These are phyloP conservation scores for Temnothorax unifasciatus DNA, from an alignment of 2,888 invertebrate species.

Conservation along the genomic window DNA sequence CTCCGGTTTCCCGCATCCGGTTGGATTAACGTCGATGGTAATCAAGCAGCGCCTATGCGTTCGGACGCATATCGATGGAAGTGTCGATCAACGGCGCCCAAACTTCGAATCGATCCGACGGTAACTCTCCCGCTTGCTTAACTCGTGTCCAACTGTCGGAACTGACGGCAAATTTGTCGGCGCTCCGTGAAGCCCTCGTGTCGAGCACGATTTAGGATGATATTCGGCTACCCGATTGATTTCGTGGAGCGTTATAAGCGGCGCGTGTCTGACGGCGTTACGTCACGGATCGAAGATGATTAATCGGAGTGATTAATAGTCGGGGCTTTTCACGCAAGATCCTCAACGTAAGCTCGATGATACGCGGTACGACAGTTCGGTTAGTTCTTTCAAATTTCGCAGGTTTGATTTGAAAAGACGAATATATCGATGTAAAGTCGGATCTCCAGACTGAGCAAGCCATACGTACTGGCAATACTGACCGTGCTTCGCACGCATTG, in stretches of 20 bases:
- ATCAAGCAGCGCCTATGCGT: constrained; percentile 50
- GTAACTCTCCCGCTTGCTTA: constrained; percentile 46
- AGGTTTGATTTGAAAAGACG: not conserved
- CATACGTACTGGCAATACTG: not conserved
- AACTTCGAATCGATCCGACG: constrained; percentile 36
- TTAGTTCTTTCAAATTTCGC: not conserved
- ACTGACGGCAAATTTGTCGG: constrained; percentile 51
- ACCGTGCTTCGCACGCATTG: not conserved
- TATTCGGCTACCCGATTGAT: constrained; percentile 31
- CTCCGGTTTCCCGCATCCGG: constrained; percentile 44
- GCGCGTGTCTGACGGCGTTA: constrained; percentile 11
- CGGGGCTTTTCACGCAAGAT: not conserved
- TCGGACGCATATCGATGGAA: constrained; percentile 71
- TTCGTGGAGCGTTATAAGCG: constrained; percentile 6
- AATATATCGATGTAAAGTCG: not conserved
- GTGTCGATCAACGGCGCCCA: constrained; percentile 68
- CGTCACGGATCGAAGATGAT: not conserved
- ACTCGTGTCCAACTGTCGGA: constrained; percentile 51
- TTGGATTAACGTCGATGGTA: constrained; percentile 67
- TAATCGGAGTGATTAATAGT: constrained; percentile 10
- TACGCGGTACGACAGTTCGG: not conserved
- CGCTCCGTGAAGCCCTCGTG: constrained; percentile 14
- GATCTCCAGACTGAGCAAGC: not conserved
- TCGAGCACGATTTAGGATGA: constrained; percentile 22
- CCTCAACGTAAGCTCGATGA: not conserved